Conservation (phyloP, 1,140 invertebrate species). For the Phymorhynchus buccinoides region DNA sequence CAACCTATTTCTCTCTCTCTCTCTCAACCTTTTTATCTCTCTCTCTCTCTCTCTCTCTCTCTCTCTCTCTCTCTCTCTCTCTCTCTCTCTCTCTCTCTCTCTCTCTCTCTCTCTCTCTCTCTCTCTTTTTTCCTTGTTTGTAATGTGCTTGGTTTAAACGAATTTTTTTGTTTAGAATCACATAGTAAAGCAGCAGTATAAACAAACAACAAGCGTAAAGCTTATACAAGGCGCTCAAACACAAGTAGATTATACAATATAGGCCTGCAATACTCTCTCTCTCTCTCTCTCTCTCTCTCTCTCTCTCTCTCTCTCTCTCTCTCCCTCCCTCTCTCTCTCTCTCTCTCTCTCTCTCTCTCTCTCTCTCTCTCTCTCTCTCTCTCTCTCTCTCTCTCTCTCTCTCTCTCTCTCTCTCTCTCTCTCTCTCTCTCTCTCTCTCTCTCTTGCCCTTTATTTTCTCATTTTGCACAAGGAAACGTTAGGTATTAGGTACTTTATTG, state of each 20-base stretch:
- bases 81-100: no score
- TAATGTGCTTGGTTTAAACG: not conserved
- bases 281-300: not conserved
- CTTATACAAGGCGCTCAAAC: no score
- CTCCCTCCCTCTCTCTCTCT: slow-evolving; percentile 12
- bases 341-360: not conserved
- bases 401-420: not conserved
- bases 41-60: no score
- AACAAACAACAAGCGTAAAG: no score
- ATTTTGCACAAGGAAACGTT: no score
- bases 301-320: slow-evolving; percentile 29
- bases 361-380: not conserved
- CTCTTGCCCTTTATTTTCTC: no score
- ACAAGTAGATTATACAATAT: not conserved
- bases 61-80: no score
- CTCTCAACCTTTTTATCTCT: no score
- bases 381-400: not conserved
- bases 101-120: not conserved
- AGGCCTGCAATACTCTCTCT: not conserved
- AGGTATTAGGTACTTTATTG: no score
- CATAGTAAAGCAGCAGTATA: no score
- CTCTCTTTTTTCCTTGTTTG: not conserved
- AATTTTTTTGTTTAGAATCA: no score
- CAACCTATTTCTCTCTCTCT: no score
- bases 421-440: not conserved